These are phyloP conservation scores for Pyrocephalus nanus DNA, from an alignment of 2,797 vertebrate genomes.

Conservation along the genomic window DNA sequence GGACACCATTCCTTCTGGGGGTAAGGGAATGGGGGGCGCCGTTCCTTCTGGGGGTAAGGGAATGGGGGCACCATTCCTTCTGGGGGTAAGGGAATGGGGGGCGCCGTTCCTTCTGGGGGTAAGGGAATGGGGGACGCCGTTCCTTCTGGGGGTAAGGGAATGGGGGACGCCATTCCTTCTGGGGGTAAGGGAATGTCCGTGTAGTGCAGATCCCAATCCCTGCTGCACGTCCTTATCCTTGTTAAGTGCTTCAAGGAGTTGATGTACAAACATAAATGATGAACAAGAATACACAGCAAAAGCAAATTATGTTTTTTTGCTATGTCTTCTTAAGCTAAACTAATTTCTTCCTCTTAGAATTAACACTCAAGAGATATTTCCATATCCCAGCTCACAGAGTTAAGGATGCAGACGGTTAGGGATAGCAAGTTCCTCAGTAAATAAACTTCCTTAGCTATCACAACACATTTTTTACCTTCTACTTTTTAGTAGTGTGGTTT, in stretches of 20 bases:
- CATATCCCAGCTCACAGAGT: neutral
- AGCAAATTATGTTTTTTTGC: neutral
- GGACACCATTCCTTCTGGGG: slow-evolving; percentile 87
- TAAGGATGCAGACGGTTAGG: neutral
- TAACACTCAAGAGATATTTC: neutral
- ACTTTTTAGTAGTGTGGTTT: neutral
- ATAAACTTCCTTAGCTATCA: neutral
- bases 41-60: slow-evolving; percentile 90
- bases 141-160: no score
- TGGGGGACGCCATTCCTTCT: slow-evolving; percentile 88
- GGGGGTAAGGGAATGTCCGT: slow-evolving; percentile 79
- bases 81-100: no score
- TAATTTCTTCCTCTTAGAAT: neutral
- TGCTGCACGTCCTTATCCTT: neutral
- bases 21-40: slow-evolving; percentile 84
- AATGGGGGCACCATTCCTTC: no score
- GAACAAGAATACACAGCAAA: neutral
- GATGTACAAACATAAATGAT: neutral
- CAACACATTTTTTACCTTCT: neutral
- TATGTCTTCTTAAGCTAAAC: neutral
- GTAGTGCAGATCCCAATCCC: neutral
- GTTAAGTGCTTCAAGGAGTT: neutral
- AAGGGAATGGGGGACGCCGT: no score
- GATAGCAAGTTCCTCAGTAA: neutral
- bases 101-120: no score